Evolutionary conservation across 2,888 invertebrate genomes (phyloP).

Genomic region (Thera obeliscata): DNA sequence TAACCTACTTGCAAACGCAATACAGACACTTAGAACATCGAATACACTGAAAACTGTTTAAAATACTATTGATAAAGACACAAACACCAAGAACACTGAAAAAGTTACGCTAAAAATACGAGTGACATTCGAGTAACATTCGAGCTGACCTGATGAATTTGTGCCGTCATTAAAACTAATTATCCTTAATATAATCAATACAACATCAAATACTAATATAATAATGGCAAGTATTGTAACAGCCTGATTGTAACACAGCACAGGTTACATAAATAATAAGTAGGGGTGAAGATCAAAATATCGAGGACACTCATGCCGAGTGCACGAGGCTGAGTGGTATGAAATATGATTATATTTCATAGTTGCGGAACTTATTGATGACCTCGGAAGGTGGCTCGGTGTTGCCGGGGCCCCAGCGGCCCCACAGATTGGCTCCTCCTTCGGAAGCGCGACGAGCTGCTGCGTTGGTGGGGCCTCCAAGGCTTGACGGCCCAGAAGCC

Average conservation of each 20-base stretch:
- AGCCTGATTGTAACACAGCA: constrained; percentile 62
- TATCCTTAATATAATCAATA: constrained; percentile 52
- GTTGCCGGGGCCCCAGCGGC: constrained; percentile 87
- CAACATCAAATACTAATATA: constrained; percentile 46
- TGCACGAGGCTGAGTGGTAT: constrained; percentile 31
- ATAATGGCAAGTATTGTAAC: constrained; percentile 61
- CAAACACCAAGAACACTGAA: constrained; percentile 27
- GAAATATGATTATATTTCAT: constrained; percentile 90
- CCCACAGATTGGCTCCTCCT: constrained; percentile 92
- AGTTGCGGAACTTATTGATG: constrained; percentile 94
- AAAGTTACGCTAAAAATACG: constrained; percentile 49
- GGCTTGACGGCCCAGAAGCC: constrained; percentile 81
- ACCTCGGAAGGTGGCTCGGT: constrained; percentile 91
- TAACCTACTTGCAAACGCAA: constrained; percentile 61
- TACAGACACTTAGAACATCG: constrained; percentile 64
- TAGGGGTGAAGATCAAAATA: background rate
- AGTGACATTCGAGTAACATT: constrained; percentile 77
- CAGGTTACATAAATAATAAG: constrained; percentile 51
- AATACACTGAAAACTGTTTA: constrained; percentile 64
- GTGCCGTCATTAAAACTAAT: constrained; percentile 68
- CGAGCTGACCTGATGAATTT: constrained; percentile 84
- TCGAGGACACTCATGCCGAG: background rate
- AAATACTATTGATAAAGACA: constrained; percentile 39
- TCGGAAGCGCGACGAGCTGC: constrained; percentile 91
- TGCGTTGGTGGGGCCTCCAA: constrained; percentile 71